Percentiles rank a stretch among this genome's conserved stretches.
These are phyloP conservation scores for Porites rus DNA, from an alignment of 92 coral and sea anemone species.

Conservation along the genomic window DNA sequence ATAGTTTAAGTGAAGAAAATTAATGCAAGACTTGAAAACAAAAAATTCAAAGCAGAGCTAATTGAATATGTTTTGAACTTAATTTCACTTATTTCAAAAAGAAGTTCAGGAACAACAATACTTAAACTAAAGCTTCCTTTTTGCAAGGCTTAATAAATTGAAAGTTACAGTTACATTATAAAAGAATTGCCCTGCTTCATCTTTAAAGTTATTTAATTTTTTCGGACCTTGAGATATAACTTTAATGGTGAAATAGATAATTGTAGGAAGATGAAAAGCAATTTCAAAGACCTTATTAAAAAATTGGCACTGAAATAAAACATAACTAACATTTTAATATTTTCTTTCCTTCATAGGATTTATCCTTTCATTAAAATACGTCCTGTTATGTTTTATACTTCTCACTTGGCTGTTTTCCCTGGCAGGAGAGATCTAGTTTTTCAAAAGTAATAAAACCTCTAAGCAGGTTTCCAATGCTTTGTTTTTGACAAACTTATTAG, in stretches of 20 bases:
- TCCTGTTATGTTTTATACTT: constrained; percentile 8
- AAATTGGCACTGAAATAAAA: background rate
- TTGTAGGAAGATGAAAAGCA: background rate
- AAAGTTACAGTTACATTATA: too few species aligned
- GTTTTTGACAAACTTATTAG: constrained; percentile 21
- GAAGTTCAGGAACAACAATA: too few species aligned
- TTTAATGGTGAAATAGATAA: constrained; percentile 10
- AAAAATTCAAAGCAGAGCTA: too few species aligned
- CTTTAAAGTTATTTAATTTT: background rate
- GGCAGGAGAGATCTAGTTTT: constrained; percentile 24
- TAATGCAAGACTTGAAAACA: too few species aligned
- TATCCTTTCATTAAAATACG: background rate
- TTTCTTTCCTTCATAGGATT: background rate
- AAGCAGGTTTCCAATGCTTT: constrained; percentile 7
- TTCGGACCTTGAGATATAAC: constrained; percentile 6
- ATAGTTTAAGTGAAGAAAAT: too few species aligned
- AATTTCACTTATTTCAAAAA: too few species aligned
- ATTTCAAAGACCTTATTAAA: background rate
- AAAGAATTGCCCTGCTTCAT: too few species aligned
- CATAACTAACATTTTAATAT: constrained; percentile 9
- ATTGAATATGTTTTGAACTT: too few species aligned
- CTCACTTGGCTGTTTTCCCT: constrained; percentile 7
- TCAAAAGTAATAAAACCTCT: background rate
- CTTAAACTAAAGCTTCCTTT: too few species aligned
- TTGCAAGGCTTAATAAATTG: too few species aligned